Percentiles rank a stretch among this genome's conserved stretches.
Evolutionary conservation across 37 sponge, comb jelly and placozoan genomes (phyloP).

Genomic region (Spongilla lacustris): DNA sequence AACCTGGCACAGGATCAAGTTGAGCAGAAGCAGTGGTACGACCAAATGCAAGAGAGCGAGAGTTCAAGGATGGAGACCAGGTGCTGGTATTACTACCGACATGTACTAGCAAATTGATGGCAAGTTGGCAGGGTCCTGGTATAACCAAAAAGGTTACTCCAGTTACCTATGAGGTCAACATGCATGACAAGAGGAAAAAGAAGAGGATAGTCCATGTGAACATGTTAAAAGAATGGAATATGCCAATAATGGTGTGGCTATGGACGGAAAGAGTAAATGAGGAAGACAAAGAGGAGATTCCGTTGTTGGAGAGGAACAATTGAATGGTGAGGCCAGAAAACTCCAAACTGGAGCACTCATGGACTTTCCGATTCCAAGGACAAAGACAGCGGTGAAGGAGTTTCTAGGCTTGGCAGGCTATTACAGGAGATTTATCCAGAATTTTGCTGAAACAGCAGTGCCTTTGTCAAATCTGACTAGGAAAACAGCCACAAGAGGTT

Average conservation of each 20-base stretch:
- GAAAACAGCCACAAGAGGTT: constrained; percentile 22
- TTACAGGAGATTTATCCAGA: constrained; percentile 39
- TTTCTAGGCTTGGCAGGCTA: constrained; percentile 62
- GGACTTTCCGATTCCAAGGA: constrained; percentile 24
- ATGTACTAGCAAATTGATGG: constrained; percentile 13
- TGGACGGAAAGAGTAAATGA: background rate
- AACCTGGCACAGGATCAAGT: background rate
- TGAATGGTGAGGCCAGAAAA: constrained; percentile 12
- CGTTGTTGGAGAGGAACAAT: background rate
- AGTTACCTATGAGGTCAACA: constrained; percentile 28
- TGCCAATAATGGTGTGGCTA: background rate
- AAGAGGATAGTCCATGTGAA: constrained; percentile 45
- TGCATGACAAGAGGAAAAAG: constrained; percentile 32
- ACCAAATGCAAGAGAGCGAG: background rate
- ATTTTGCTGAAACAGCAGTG: constrained; percentile 16
- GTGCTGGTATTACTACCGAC: constrained; percentile 48
- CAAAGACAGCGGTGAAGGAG: constrained; percentile 43
- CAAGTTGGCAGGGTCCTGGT: constrained; percentile 38
- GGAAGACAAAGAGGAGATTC: background rate
- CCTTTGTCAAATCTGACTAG: constrained; percentile 42
- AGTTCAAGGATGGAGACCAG: constrained; percentile 7
- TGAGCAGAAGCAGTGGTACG: background rate
- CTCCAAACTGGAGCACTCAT: constrained; percentile 17
- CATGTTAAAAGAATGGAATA: constrained; percentile 29
- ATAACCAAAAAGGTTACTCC: constrained; percentile 10